Base-by-base conservation (phyloP, 1,140 invertebrate genomes). In the Philaenus spumarius region DNA sequence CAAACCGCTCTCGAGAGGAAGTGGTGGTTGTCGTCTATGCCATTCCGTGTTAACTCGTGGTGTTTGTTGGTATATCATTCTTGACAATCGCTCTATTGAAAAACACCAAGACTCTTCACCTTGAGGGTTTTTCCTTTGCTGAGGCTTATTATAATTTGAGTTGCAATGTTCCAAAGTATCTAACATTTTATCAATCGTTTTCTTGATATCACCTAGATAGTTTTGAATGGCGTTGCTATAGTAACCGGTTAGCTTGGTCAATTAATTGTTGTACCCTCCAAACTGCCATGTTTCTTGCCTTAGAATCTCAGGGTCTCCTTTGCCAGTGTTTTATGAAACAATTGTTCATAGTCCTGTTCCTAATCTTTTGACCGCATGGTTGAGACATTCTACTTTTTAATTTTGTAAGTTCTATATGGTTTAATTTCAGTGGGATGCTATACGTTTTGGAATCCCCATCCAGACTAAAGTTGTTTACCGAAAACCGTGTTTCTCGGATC, bases 401-500 rank as follows among this genome's bases (percentile, higher is more conserved):
- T 20, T 24, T 48, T 48, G 19, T 6, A 64, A 34, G 17, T 63
- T 39, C 67, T 55, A 52, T 68, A 68, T 7, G 62, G 26, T 37
- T 65, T 55, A 15, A 65, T 15, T 14, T 45, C 55, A n/a, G 23
- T 26, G 20, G 68, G 47, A 39, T 63, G 12, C 53, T 55, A 39
- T 61, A 61, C 1, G 68, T 61, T 54, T 67, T 65, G 9, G 61
- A 61, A 59, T 67, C 66, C 1, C 66, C 66, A 59, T 68, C 65
- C 20, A 59, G 65, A 1, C 67, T 14, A 51, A 69, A 54, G n/a
- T 52, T 55, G 2, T 64, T 69, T 20, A 62, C 67, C 14, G 59
- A 56, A 26, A 68, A 48, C 9, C 59, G 55, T 55, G 39, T 48
- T n/a, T 59, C 15, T 54, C 51, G 12, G 65, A 68, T 3, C 62